Evolutionary conservation across 2,888 invertebrate species (phyloP), one percentile per base, ranked within the genome.

Genomic region (Leptinotarsa rubiginosa): DNA sequence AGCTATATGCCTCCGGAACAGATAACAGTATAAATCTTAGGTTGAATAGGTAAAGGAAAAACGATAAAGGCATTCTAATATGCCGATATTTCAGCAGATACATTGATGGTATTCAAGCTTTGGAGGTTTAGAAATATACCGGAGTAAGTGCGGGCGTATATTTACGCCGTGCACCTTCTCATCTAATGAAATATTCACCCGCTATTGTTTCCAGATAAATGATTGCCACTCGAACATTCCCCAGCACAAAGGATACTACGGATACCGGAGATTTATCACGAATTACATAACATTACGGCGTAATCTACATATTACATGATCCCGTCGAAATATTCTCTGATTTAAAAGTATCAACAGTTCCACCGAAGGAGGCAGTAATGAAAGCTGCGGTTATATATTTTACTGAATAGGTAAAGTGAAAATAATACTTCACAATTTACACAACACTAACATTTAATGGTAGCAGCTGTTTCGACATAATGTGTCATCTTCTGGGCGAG

Each of bases 101-200:
- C 69, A 56, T 69, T 56, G 69, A 69, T 20, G 64, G 71, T 50
- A 65, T 54, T 54, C 65, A 64, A 50, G 70, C 70, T 31, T 64
- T 50, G 70, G 70, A 70, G 70, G 70, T 64, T 70, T 62, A 65
- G 65, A 70, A 65, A 64, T 69, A 69, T 69, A 69, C 50, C 47
- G 25, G 72, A 74, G 76, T 70, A 74, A 74, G 75, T 70, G 78
- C 78, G 77, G 76, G 75, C 75, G 76, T 75, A 78, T 81, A 82
- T 82, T 81, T 82, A 81, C 78, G 78, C 75, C 75, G 79, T 71
- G 77, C 80, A 81, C 79, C 82, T 79, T 80, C 80, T 80, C 78
- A 77, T 79, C 81, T 82, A 83, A 83, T 82, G 83, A 83, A 83
- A 83, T 83, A 83, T 83, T 83, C 81, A 81, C 81, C 77, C 78